Conservation (phyloP, 2,797 vertebrate species). For the Enteromius argenteus region DNA sequence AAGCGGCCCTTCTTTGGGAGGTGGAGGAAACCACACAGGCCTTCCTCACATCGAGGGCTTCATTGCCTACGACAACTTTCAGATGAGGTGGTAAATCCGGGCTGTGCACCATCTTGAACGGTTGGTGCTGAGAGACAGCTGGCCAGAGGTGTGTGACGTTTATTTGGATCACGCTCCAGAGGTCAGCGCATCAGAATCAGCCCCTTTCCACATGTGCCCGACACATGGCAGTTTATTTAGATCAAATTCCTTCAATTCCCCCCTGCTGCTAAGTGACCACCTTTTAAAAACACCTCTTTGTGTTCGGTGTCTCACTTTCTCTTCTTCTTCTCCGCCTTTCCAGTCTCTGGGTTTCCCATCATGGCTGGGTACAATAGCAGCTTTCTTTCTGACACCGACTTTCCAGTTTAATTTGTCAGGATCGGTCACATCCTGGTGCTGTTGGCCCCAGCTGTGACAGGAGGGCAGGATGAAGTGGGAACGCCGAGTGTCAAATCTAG, state of each 20-base stretch:
- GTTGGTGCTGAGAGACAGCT: constrained; percentile 39
- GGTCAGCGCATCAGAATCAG: constrained; percentile 54
- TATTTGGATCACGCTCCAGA: constrained; percentile 63
- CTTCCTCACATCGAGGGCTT: constrained; percentile 30
- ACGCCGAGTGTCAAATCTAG: constrained; percentile 73
- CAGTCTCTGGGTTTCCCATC: constrained; percentile 25
- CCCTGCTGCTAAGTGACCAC: constrained; percentile 28
- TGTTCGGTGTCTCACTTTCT: not conserved
- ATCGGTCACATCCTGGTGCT: constrained; percentile 57
- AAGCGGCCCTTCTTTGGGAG: constrained; percentile 30
- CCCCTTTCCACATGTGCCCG: constrained; percentile 58
- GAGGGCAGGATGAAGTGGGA: constrained; percentile 47
- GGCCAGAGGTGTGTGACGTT: constrained; percentile 55
- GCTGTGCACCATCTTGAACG: not conserved
- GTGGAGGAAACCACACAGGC: constrained; percentile 25
- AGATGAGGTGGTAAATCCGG: constrained; percentile 22
- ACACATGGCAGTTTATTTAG: constrained; percentile 61
- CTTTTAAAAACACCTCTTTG: constrained; percentile 46
- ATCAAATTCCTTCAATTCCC: constrained; percentile 52
- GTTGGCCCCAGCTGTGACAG: constrained; percentile 57
- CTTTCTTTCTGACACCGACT: constrained; percentile 44
- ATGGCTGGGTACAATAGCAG: constrained; percentile 4
- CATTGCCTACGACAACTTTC: constrained; percentile 31
- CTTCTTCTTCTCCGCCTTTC: not conserved
- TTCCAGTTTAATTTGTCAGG: constrained; percentile 57